Evolutionary conservation across 2,888 invertebrate genomes (phyloP).

Genomic region (Diplolepis rosae): DNA sequence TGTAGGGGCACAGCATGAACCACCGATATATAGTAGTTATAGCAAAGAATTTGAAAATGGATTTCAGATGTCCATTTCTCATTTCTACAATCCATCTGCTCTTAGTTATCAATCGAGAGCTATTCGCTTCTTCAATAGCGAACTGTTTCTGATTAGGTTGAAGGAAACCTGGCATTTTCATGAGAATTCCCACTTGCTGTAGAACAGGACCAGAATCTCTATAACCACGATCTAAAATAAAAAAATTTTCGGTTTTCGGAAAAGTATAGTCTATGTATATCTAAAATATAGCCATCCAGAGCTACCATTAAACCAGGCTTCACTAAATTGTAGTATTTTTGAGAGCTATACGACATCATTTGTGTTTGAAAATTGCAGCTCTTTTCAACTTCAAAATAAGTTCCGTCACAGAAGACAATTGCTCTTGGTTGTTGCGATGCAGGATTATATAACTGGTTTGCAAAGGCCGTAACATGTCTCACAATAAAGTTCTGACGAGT

Average conservation of each 20-base stretch:
- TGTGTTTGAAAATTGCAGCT: conserved; percentile 21
- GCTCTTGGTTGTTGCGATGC: background rate
- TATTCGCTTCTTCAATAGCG: conserved; percentile 36
- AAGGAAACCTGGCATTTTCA: conserved; percentile 31
- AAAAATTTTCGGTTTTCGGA: conserved; percentile 25
- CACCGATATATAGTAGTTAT: conserved; percentile 19
- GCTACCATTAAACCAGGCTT: too few species aligned
- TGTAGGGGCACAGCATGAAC: conserved; percentile 19
- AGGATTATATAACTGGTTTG: conserved; percentile 14
- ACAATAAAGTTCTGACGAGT: conserved; percentile 17
- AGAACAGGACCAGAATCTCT: background rate
- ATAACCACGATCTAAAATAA: conserved; percentile 30
- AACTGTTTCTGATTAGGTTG: conserved; percentile 22
- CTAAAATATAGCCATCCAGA: too few species aligned
- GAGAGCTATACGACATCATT: conserved; percentile 20
- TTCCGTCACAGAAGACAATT: conserved; percentile 17
- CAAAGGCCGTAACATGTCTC: conserved; percentile 12
- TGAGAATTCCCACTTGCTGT: conserved; percentile 4
- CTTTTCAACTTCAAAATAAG: conserved; percentile 32
- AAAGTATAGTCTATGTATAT: too few species aligned
- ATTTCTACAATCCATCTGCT: conserved; percentile 38
- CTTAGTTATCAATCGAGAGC: conserved; percentile 33
- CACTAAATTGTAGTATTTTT: conserved; percentile 29
- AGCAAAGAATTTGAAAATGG: too few species aligned
- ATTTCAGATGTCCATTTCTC: conserved; percentile 36